Evolutionary conservation across 2,888 invertebrate species (phyloP).

Genomic region (Catocala sponsa): DNA sequence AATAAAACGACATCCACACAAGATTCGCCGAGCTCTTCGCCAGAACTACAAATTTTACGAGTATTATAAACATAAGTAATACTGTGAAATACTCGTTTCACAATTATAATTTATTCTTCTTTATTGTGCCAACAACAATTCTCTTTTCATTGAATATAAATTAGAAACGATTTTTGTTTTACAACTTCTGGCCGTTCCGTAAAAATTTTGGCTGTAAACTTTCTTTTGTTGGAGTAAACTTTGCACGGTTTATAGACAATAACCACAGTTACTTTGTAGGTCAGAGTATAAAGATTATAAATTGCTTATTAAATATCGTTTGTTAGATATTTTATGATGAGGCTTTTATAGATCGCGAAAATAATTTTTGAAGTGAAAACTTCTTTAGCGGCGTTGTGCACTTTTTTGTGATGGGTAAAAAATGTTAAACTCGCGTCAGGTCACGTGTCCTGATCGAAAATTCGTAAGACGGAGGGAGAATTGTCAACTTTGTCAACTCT

Average conservation of each 20-base stretch:
- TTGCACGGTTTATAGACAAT: constrained; percentile 21
- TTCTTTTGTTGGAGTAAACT: constrained; percentile 29
- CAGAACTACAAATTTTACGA: constrained; percentile 26
- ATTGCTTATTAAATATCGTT: constrained; percentile 14
- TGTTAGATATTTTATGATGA: constrained; percentile 1
- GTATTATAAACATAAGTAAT: constrained; percentile 17
- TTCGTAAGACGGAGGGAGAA: too few species aligned
- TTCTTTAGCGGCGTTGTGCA: too few species aligned
- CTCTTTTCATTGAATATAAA: constrained; percentile 34
- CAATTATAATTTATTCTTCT: constrained; percentile 34
- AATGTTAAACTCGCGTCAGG: too few species aligned
- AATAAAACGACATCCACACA: not conserved
- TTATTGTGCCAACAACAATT: constrained; percentile 25
- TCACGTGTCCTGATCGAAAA: too few species aligned
- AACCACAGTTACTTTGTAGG: constrained; percentile 16
- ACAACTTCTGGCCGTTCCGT: constrained; percentile 15
- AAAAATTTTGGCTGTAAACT: constrained; percentile 25
- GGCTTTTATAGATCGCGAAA: not conserved
- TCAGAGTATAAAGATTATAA: constrained; percentile 20
- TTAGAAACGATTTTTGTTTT: constrained; percentile 31
- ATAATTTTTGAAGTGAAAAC: too few species aligned
- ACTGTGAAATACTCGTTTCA: constrained; percentile 8
- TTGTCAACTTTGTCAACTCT: too few species aligned
- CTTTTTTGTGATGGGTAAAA: too few species aligned
- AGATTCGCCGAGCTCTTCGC: constrained; percentile 5